phyloP scores from a whole-genome alignment of 1,140 invertebrate genomes.

The Meloidogyne hapla region DNA sequence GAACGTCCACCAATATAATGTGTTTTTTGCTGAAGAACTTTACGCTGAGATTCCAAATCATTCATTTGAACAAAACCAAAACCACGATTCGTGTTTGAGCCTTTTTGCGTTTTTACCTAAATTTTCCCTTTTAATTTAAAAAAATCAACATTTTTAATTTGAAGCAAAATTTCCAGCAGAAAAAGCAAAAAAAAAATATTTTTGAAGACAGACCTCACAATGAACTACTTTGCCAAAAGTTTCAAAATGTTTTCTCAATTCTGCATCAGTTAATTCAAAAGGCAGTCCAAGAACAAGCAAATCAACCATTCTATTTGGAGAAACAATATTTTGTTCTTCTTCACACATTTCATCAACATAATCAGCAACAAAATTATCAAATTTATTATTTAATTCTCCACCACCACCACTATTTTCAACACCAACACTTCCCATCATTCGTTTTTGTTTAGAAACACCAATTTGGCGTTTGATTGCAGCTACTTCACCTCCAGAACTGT shows the following conservation, averaged over 20 bases:
- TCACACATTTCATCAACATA: not conserved
- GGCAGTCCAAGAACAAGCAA: conserved; percentile 64
- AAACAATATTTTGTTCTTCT: conserved; percentile 4
- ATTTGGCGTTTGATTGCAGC: conserved; percentile 1
- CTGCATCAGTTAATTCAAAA: conserved; percentile 67
- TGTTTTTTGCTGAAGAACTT: conserved; percentile 34
- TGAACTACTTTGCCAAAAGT: conserved; percentile 68
- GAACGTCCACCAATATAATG: conserved; percentile 48
- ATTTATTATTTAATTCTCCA: not conserved
- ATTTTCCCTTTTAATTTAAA: not conserved
- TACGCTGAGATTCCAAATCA: conserved; percentile 66
- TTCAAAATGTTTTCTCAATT: conserved; percentile 67
- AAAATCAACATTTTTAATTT: too few relatives aligned
- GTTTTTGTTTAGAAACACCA: conserved; percentile 19
- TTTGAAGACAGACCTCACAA: conserved; percentile 65
- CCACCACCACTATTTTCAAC: not conserved
- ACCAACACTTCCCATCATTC: conserved; percentile 24
- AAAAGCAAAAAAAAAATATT: not conserved
- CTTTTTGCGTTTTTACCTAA: conserved; percentile 56
- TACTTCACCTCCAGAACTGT: not conserved
- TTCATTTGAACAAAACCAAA: conserved; percentile 68
- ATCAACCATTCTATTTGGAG: conserved; percentile 35
- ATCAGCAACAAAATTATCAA: not conserved
- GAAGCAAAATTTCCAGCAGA: not conserved
- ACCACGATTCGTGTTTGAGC: conserved; percentile 66